Conservation (phyloP, 2,113 vertebrate species). For the Malaclemys terrapin region DNA sequence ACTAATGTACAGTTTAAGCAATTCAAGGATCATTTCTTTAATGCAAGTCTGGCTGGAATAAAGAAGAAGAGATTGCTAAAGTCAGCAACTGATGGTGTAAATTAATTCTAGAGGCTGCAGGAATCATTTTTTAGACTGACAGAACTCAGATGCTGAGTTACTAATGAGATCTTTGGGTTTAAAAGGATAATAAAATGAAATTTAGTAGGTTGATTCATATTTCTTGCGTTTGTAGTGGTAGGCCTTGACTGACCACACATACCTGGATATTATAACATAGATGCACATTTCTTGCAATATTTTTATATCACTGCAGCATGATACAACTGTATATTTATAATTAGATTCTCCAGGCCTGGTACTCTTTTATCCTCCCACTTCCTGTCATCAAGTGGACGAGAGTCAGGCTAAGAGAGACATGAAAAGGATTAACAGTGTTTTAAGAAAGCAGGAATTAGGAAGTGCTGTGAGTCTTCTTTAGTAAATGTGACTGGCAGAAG, state of each 20-base stretch:
- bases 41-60: neutral
- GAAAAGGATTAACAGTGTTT: slow-evolving; percentile 21
- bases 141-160: neutral
- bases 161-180: neutral
- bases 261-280: slow-evolving; percentile 43
- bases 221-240: slow-evolving; percentile 49
- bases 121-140: neutral
- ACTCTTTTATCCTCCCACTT: slow-evolving; percentile 69
- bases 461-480: neutral
- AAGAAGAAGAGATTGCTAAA: slow-evolving; percentile 27
- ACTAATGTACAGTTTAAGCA: neutral
- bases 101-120: neutral
- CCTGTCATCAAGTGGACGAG: slow-evolving; percentile 49
- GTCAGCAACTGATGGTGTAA: neutral
- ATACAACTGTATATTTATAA: slow-evolving; percentile 59
- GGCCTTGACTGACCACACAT: slow-evolving; percentile 45
- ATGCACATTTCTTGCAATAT: slow-evolving; percentile 55
- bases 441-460: slow-evolving; percentile 14
- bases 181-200: neutral
- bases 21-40: neutral
- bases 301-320: slow-evolving; percentile 64
- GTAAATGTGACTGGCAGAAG: slow-evolving; percentile 8
- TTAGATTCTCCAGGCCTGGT: slow-evolving; percentile 43
- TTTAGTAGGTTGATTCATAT: neutral
- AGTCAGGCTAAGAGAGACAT: slow-evolving; percentile 10